These are phyloP conservation scores for Xenopus laevis DNA, from an alignment of 2,113 vertebrate species.

Conservation along the genomic window DNA sequence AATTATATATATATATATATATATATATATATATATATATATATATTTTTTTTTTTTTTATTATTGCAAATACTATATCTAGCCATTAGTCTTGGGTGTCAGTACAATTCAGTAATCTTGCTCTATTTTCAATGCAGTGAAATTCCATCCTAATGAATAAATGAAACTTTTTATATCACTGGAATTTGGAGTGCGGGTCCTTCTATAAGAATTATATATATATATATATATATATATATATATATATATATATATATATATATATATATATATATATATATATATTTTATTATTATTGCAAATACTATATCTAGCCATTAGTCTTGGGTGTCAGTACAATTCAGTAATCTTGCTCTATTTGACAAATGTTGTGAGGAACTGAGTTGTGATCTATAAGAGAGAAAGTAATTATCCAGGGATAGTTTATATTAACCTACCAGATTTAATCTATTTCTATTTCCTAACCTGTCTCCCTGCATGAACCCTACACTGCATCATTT, in stretches of 20 bases:
- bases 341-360: conserved; percentile 2
- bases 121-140: no score
- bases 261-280: no score
- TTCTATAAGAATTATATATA: no score
- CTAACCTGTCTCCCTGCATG: conserved; percentile 18
- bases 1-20: no score
- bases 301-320: conserved; percentile 3
- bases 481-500: background rate
- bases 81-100: conserved; percentile 5
- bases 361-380: conserved; percentile 1
- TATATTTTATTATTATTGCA: no score
- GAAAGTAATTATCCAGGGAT: conserved; percentile 20
- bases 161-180: no score
- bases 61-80: conserved; percentile 7
- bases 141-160: no score
- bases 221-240: no score
- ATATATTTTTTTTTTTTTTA: no score
- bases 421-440: conserved; percentile 21
- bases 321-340: conserved; percentile 23
- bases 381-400: conserved; percentile 5
- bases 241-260: no score
- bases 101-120: conserved; percentile 17
- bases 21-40: no score
- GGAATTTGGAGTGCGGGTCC: no score
- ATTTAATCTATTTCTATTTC: conserved; percentile 31